Evolutionary conservation across 2,113 vertebrate species (phyloP), one percentile per base, ranked within the genome.

Genomic region (Ophthalmolycus amberensis): DNA sequence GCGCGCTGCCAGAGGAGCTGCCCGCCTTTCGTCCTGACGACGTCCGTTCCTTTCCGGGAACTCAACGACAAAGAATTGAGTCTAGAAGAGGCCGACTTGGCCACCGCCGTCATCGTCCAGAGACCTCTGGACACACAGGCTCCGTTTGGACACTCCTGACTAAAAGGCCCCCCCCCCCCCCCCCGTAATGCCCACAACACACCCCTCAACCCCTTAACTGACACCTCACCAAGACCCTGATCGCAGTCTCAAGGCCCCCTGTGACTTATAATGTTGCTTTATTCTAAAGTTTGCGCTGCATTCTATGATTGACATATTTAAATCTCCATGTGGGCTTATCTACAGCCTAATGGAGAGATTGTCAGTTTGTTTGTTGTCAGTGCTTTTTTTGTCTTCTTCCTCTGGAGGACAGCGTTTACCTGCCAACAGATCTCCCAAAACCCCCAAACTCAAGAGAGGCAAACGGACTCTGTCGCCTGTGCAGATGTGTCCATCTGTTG

Each of bases 51-150:
- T 0, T 93, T 93, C 73, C 94, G 87, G 73, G 96, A 95, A 88
- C 93, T 97, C 64, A 91, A 9, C 27, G 94, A 98, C 0, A 95
- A 95, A 83, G 94, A 95, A 0, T 93, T 97, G 50, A 98, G 96
- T 0, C 80, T 99, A 4, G 94, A 96, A 59, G 97, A 97, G 89
- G 98, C 97, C 0, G 94, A 96, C 73, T 64, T 99, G 74, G 92
- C 95, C 86, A 97, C 99, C 0, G 94, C 96, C 7, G 98, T 99
- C 50, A 94, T 99, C 67, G 95, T 98, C 84, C 98, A 99, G 92
- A 96, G 96, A 89, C 95, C 96, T 71, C 89, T 88, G 74, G 95
- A 94, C 91, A 95, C 92, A 62, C 85, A 94, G 0, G 95, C 95
- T 37, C 95, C 96, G 16, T 96, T 97, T 75, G 91, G 95, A 85